Conservation (phyloP, 2,888 invertebrate genomes). For the Busseola fusca region DNA sequence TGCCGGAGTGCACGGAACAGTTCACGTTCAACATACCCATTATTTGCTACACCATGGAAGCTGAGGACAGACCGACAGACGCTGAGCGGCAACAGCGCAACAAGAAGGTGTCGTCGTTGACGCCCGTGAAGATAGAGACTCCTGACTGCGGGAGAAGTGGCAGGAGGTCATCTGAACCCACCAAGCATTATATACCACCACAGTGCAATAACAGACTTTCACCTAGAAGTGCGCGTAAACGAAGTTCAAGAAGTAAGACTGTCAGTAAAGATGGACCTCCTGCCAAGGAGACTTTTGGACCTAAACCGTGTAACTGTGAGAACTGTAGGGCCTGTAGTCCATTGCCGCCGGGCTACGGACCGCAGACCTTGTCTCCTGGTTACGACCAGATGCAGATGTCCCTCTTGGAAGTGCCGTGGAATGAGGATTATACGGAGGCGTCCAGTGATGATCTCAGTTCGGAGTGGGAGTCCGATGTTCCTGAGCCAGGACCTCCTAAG, state of each 20-base stretch:
- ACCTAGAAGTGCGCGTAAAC: conserved; percentile 83
- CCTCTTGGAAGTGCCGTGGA: conserved; percentile 93
- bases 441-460: conserved; percentile 97
- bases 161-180: conserved; percentile 82
- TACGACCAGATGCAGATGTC: conserved; percentile 95
- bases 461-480: conserved; percentile 96
- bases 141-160: conserved; percentile 82
- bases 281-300: conserved; percentile 76
- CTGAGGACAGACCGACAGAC: conserved; percentile 77
- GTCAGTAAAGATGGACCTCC: conserved; percentile 74
- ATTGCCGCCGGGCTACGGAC: conserved; percentile 83
- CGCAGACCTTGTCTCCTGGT: conserved; percentile 88
- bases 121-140: conserved; percentile 85
- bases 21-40: conserved; percentile 84
- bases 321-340: conserved; percentile 88
- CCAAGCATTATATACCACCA: conserved; percentile 83
- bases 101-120: conserved; percentile 84
- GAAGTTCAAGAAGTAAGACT: conserved; percentile 78
- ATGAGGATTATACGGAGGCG: conserved; percentile 95
- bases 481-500: conserved; percentile 86
- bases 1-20: conserved; percentile 87
- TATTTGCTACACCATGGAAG: conserved; percentile 86
- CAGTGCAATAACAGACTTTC: conserved; percentile 85
- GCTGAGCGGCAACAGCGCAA: conserved; percentile 76
- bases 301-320: conserved; percentile 85